Base-by-base conservation (phyloP, 2,888 invertebrate genomes). In the Drosophila tripunctata region DNA sequence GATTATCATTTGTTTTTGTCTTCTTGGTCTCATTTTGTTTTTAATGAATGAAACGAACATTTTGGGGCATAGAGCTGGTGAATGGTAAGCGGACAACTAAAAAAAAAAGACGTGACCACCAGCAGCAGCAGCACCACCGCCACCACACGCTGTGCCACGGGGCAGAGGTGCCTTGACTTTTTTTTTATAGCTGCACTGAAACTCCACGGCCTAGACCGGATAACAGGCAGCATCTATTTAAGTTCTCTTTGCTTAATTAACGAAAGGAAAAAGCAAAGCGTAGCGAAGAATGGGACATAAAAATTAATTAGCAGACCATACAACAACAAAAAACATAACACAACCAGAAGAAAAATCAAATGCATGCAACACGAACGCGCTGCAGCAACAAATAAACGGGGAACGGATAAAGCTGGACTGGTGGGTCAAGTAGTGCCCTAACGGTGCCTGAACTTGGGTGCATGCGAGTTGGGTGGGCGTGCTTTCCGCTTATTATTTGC, bases 241-340 rank as follows among this genome's bases (percentile, higher is more conserved):
- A 79, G 85, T 79, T 82, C 83, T 82, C 83, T 80, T 76, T 83
- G 72, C 82, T 79, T 82, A 82, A 82, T 82, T 82, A 82, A 80
- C 69, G 67, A 70, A 77, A 64, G 72, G 74, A 67, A 78, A 75
- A 66, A 44, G 63, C 71, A 67, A 66, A 82, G 83, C 85, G 83
- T 82, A 73, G 72, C 82, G 55, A 75, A 72, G 78, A 75, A 71
- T 71, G 77, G 82, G 69, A 75, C 82, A 82, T 81, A 72, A 81
- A 81, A 81, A 81, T 85, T 85, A 82, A 82, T 82, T 82, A 82
- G 67, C 74, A 78, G 68, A 47, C 57, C 52, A 52, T 60, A 72
- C 21, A 43, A 30, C 43, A 44, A 50, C 19, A 36, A 38, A 56
- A 47, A 33, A 43, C 22, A 43, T 55, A 52, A 40, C 19, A 22